Evolutionary conservation across 2,113 vertebrate genomes (phyloP).

Genomic region (Pitta sordida): DNA sequence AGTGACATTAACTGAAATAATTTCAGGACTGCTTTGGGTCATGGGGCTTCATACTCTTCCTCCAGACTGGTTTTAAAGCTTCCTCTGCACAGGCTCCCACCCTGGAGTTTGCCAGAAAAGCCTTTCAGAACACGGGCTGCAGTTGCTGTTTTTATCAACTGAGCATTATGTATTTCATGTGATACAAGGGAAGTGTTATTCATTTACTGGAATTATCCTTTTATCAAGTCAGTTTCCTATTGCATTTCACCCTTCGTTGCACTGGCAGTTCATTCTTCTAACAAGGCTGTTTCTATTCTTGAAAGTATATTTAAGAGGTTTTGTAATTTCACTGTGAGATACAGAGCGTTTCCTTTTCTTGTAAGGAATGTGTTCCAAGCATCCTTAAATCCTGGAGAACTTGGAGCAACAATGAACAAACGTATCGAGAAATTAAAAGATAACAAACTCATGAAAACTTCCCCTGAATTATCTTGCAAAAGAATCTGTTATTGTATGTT

Average conservation of each 20-base stretch:
- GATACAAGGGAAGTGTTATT: constrained; percentile 57
- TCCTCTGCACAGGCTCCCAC: not conserved
- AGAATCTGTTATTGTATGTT: not conserved
- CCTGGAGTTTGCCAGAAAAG: not conserved
- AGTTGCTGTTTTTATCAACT: not conserved
- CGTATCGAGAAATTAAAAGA: not conserved
- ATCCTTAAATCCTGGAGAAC: not conserved
- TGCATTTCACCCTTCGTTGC: constrained; percentile 65
- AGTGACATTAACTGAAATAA: not conserved
- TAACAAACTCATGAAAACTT: not conserved
- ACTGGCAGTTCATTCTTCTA: constrained; percentile 34
- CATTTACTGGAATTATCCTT: constrained; percentile 68
- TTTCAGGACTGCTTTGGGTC: not conserved
- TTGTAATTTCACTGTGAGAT: not conserved
- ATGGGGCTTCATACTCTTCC: not conserved
- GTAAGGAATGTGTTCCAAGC: not conserved
- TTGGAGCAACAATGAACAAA: not conserved
- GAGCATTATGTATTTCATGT: constrained; percentile 5
- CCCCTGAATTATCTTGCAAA: not conserved
- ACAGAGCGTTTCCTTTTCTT: not conserved
- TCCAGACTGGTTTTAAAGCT: not conserved
- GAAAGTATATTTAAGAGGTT: constrained; percentile 24
- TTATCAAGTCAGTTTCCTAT: constrained; percentile 64
- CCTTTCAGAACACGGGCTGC: not conserved
- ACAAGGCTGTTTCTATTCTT: constrained; percentile 46